Evolutionary conservation across 2,113 vertebrate species (phyloP), one percentile per base, ranked within the genome.

Genomic region (Heteronetta atricapilla): DNA sequence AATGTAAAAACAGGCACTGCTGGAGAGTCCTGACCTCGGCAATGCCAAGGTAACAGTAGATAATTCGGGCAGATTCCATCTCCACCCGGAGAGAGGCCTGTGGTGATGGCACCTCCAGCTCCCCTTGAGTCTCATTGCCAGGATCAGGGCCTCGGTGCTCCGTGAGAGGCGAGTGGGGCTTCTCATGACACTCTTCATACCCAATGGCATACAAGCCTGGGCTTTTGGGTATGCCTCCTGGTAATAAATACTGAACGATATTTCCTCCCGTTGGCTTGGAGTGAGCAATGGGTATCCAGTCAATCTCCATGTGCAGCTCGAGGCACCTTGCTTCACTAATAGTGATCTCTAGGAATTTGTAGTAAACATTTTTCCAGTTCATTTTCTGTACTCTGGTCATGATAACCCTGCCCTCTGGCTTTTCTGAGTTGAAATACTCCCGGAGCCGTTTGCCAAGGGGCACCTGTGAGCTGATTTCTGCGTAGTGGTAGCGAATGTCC

Each of bases 291-390:
- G 98, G 98, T 74, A 99, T 99, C 99, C 99, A 99, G 96, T 99
- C 99, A 90, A 99, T 98, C 91, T 99, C 99, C 99, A 99, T 99
- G 98, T 99, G 99, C 38, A 99, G 98, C 97, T 99, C 99, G 42
- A 99, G 96, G 96, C 99, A 99, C 6, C 99, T 97, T 0, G 99
- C 99, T 96, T 99, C 99, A 3, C 99, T 99, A 89, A 99, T 99
- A 23, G 99, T 99, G 86, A 99, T 99, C 98, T 99, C 99, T 88
- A 99, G 92, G 86, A 99, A 99, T 82, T 99, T 99, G 95, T 99
- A 99, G 96, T 99, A 99, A 40, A 99, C 99, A 1, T 99, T 99
- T 73, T 99, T 99, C 99, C 99, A 99, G 98, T 99, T 99, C 99
- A 99, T 99, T 97, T 99, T 99, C 97, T 99, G 99, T 34, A 99